Evolutionary conservation across 2,797 vertebrate species (phyloP).

Genomic region (Enteromius thamalakanensis): DNA sequence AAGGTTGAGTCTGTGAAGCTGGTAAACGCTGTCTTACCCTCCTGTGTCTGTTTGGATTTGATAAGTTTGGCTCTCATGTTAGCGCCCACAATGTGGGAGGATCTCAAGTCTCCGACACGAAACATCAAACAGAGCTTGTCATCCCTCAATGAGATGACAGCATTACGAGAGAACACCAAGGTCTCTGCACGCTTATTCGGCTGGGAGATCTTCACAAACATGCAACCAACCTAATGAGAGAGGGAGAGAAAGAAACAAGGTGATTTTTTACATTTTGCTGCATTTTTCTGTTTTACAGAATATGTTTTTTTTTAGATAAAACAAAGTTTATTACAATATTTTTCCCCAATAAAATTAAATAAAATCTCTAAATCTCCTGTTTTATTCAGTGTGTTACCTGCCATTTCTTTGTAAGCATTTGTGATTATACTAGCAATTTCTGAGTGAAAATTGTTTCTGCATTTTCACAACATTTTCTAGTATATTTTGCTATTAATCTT

Average conservation of each 20-base stretch:
- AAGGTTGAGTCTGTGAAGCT: not conserved
- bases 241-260: not conserved
- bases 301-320: no score
- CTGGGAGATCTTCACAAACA: slow-evolving; percentile 99
- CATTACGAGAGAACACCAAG: slow-evolving; percentile 93
- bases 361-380: no score
- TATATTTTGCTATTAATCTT: not conserved
- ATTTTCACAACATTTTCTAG: not conserved
- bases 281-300: no score
- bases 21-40: slow-evolving; percentile 75
- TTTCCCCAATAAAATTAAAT: no score
- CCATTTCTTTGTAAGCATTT: no score
- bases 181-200: slow-evolving; percentile 97
- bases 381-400: no score
- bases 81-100: slow-evolving; percentile 96
- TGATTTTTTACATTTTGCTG: not conserved
- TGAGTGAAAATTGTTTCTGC: no score
- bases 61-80: slow-evolving; percentile 98
- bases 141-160: slow-evolving; percentile 91
- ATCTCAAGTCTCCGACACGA: slow-evolving; percentile 93
- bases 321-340: no score
- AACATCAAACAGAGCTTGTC: slow-evolving; percentile 97
- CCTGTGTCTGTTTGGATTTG: slow-evolving; percentile 96
- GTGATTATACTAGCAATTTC: no score
- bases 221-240: slow-evolving; percentile 87